phyloP scores from a whole-genome alignment of 1,140 invertebrate species.

The Apis florea region DNA sequence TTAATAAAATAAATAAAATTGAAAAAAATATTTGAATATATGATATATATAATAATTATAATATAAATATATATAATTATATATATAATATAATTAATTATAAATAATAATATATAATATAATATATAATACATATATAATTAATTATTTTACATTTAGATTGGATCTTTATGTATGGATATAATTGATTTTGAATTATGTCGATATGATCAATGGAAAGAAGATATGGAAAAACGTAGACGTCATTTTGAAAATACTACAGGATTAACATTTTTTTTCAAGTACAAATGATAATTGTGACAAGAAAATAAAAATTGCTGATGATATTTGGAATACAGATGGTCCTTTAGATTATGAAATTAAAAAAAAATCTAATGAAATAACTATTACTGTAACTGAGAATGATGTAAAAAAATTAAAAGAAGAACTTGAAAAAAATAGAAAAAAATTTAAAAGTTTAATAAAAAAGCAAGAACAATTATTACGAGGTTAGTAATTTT shows the following conservation, averaged over 20 bases:
- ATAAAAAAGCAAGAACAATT: constrained; percentile 96
- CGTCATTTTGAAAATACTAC: constrained; percentile 78
- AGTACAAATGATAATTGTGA: constrained; percentile 70
- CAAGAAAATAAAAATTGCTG: constrained; percentile 74
- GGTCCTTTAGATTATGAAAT: constrained; percentile 75
- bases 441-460: constrained; percentile 88
- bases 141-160: constrained; percentile 82
- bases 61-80: constrained; percentile 79
- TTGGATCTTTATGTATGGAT: constrained; percentile 97
- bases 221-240: constrained; percentile 88
- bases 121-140: constrained; percentile 10
- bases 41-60: no score
- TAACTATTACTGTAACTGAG: constrained; percentile 66
- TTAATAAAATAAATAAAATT: constrained; percentile 10
- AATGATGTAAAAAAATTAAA: constrained; percentile 83
- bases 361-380: constrained; percentile 70
- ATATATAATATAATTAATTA: constrained; percentile 97
- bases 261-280: constrained; percentile 74
- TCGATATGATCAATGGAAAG: constrained; percentile 95
- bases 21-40: neutral
- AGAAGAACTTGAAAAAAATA: constrained; percentile 91
- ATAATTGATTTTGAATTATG: constrained; percentile 96
- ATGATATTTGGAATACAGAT: constrained; percentile 77
- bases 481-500: constrained; percentile 83
- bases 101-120: constrained; percentile 82